A percentile compares a stretch with the other conserved stretches of the same genome.
phyloP scores from a whole-genome alignment of 2,797 vertebrate genomes.

The Diplodus sargus region DNA sequence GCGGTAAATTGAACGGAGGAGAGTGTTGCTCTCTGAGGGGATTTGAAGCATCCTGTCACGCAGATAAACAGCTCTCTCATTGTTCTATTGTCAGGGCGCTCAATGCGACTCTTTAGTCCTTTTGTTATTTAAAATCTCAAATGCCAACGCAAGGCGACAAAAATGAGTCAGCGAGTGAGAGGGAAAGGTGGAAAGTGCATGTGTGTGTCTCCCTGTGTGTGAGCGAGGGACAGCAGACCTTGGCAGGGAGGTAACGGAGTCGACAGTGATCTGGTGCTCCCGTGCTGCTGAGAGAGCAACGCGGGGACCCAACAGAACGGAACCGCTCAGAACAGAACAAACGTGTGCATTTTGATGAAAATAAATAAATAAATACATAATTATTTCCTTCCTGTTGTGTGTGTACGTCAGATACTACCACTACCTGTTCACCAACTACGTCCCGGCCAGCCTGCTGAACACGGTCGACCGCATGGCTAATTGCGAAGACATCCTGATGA shows the following conservation, averaged over 20 bases:
- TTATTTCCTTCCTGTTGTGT: background rate
- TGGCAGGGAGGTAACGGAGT: slow-evolving; percentile 53
- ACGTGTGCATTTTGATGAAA: slow-evolving; percentile 9
- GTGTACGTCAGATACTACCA: slow-evolving; percentile 89
- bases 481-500: slow-evolving; percentile 94
- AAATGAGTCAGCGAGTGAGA: slow-evolving; percentile 27
- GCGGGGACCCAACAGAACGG: slow-evolving; percentile 29
- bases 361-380: background rate
- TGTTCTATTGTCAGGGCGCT: slow-evolving; percentile 55
- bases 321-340: background rate
- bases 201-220: slow-evolving; percentile 10
- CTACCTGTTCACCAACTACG: slow-evolving; percentile 88
- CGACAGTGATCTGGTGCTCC: slow-evolving; percentile 71
- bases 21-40: slow-evolving; percentile 43
- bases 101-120: slow-evolving; percentile 47
- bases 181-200: slow-evolving; percentile 28
- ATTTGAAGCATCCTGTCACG: slow-evolving; percentile 62
- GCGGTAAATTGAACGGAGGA: slow-evolving; percentile 57
- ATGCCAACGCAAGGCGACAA: slow-evolving; percentile 38
- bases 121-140: slow-evolving; percentile 62
- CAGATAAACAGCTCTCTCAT: slow-evolving; percentile 68
- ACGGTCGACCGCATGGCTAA: slow-evolving; percentile 86
- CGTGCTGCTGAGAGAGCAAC: slow-evolving; percentile 57
- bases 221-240: slow-evolving; percentile 68
- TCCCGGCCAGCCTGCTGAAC: slow-evolving; percentile 85